phyloP scores from a whole-genome alignment of 2,888 invertebrate genomes.

The Dasypogon diadema region DNA sequence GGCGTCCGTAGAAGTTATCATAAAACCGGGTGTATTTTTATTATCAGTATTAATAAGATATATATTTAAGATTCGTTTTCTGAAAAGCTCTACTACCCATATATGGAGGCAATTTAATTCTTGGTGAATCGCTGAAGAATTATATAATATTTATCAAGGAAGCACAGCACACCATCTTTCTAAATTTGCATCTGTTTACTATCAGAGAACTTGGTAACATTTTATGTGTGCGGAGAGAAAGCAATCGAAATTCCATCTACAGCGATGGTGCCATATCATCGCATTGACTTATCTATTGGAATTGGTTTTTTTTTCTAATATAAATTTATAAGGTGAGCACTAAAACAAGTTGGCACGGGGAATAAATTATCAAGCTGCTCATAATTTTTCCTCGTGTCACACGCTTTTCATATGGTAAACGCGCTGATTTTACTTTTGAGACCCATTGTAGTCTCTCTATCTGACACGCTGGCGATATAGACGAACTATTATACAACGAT shows the following conservation, averaged over 20 bases:
- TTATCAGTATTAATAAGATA: too few species aligned
- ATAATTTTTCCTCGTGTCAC: slow-evolving; percentile 15
- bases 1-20: too few species aligned
- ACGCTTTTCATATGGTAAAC: slow-evolving; percentile 33
- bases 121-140: too few species aligned
- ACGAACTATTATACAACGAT: background rate
- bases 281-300: background rate
- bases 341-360: slow-evolving; percentile 8
- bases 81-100: too few species aligned
- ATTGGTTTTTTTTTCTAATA: background rate
- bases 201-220: too few species aligned
- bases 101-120: too few species aligned
- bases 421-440: background rate
- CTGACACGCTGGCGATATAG: background rate
- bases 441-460: slow-evolving; percentile 8
- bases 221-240: background rate
- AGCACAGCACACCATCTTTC: too few species aligned
- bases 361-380: slow-evolving; percentile 36
- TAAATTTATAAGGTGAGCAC: background rate
- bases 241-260: background rate
- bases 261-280: background rate
- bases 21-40: too few species aligned
- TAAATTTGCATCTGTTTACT: too few species aligned
- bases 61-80: too few species aligned
- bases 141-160: too few species aligned